These are phyloP conservation scores for Ceyx melanurus DNA, from an alignment of 2,113 vertebrate species.

Conservation along the genomic window DNA sequence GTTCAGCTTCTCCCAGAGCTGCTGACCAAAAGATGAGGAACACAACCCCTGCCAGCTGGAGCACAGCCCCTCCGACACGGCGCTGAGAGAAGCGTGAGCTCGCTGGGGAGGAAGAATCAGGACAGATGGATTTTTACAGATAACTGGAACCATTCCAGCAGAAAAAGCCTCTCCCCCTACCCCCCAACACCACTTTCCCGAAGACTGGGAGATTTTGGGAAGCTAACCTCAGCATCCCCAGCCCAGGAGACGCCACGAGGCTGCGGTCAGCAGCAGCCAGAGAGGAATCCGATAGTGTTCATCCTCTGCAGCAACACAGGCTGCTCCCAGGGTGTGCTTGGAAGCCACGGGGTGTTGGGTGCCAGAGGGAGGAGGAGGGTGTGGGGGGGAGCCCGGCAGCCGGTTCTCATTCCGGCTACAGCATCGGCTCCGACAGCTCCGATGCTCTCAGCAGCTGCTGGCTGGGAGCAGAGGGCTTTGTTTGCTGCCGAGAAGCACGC, in stretches of 20 bases:
- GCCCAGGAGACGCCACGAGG: slow-evolving; percentile 38
- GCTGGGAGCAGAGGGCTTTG: background rate
- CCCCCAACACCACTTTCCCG: background rate
- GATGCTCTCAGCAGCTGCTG: slow-evolving; percentile 29
- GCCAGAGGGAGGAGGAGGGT: background rate
- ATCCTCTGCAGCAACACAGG: background rate
- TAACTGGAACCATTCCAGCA: background rate
- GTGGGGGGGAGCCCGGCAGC: background rate
- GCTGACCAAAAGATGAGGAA: background rate
- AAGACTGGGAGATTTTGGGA: background rate
- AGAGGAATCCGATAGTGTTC: background rate
- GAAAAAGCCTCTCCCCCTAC: background rate
- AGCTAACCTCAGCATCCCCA: background rate
- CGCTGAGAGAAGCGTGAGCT: slow-evolving; percentile 1
- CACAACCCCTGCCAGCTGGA: background rate
- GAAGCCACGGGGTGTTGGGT: background rate
- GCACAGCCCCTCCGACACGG: background rate
- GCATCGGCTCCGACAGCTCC: background rate
- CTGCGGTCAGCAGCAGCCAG: background rate
- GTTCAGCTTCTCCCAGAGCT: background rate
- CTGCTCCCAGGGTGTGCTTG: background rate
- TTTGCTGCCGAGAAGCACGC: background rate
- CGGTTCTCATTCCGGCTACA: background rate
- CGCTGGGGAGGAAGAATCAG: background rate
- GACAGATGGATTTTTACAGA: background rate